Evolutionary conservation across 2,797 vertebrate species (phyloP).

Genomic region (Myripristis murdjan): DNA sequence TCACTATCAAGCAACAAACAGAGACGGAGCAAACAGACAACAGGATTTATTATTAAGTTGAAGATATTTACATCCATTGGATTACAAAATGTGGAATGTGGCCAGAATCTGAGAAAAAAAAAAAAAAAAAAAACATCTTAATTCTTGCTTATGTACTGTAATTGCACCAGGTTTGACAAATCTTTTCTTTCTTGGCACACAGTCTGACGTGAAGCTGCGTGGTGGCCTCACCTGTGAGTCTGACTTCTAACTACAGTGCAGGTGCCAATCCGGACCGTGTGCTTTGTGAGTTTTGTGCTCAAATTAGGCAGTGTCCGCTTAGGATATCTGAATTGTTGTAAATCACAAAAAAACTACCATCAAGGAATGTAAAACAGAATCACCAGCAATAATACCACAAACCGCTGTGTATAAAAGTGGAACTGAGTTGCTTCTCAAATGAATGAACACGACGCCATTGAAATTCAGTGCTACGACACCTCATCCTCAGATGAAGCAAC

Average conservation of each 20-base stretch:
- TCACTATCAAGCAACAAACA: constrained; percentile 13
- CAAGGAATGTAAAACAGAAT: constrained; percentile 66
- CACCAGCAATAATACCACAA: constrained; percentile 50
- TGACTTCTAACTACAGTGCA: constrained; percentile 57
- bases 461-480: constrained; percentile 28
- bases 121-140: constrained; percentile 26
- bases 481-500: constrained; percentile 28
- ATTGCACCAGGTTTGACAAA: constrained; percentile 37
- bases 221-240: constrained; percentile 19
- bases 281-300: constrained; percentile 77
- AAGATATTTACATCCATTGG: constrained; percentile 74
- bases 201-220: constrained; percentile 20
- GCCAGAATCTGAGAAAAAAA: constrained; percentile 53
- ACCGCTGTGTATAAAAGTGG: constrained; percentile 41
- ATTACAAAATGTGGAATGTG: constrained; percentile 82
- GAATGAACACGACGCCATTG: constrained; percentile 54
- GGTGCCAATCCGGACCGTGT: constrained; percentile 60
- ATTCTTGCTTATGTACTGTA: constrained; percentile 30
- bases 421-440: constrained; percentile 43
- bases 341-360: constrained; percentile 31
- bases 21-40: constrained; percentile 66
- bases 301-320: constrained; percentile 80
- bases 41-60: constrained; percentile 70
- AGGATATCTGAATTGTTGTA: constrained; percentile 29
- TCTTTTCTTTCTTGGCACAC: constrained; percentile 47